These are phyloP conservation scores for Apis florea DNA, from an alignment of 1,140 invertebrate genomes.

Conservation along the genomic window DNA sequence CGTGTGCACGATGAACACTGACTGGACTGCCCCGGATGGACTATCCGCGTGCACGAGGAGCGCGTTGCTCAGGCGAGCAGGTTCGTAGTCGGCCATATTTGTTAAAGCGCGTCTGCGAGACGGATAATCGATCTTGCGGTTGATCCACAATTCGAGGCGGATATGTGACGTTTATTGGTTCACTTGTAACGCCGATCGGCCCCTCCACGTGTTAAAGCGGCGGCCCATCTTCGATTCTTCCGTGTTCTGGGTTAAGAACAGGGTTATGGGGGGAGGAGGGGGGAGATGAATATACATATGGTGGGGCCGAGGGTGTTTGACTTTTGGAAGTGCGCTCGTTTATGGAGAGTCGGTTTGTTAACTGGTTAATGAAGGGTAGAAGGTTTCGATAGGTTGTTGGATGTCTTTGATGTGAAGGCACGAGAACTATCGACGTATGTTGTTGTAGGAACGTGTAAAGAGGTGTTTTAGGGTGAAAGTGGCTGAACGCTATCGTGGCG, in stretches of 20 bases:
- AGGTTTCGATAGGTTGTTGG: not conserved
- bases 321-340: not conserved
- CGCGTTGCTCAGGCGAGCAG: slow-evolving; percentile 24
- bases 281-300: not conserved
- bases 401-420: not conserved
- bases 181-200: slow-evolving; percentile 40
- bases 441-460: not conserved
- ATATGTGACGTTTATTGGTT: slow-evolving; percentile 51
- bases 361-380: not conserved
- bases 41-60: not conserved
- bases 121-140: slow-evolving; percentile 60
- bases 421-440: not conserved
- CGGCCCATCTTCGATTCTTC: too few relatives aligned
- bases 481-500: not conserved
- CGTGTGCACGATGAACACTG: slow-evolving; percentile 30
- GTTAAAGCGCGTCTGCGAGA: slow-evolving; percentile 53
- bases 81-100: slow-evolving; percentile 64
- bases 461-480: not conserved
- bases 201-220: slow-evolving; percentile 1
- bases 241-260: not conserved
- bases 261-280: not conserved
- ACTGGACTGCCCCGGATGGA: not conserved
- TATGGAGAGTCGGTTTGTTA: not conserved
- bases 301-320: not conserved
- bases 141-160: slow-evolving; percentile 37